These are phyloP conservation scores for Rhynchonema sp. DNA, from an alignment of 2,888 invertebrate species.

Conservation along the genomic window DNA sequence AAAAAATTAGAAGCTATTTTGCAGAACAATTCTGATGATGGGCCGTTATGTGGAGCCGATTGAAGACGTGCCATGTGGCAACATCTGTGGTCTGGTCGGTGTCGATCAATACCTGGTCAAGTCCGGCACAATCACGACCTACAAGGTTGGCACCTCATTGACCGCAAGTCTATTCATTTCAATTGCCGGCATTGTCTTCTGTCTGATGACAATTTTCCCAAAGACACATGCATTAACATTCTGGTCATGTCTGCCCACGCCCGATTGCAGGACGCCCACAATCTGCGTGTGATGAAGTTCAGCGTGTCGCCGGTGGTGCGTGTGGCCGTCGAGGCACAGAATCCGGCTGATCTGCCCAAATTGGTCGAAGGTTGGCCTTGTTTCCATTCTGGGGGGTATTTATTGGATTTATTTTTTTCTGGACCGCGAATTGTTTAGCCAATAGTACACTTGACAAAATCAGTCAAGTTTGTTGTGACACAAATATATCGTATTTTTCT, in stretches of 20 bases:
- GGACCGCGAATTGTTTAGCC: too few species aligned
- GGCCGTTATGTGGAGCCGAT: conserved; percentile 98
- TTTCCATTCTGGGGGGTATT: background rate
- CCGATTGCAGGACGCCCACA: conserved; percentile 99
- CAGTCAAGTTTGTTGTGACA: too few species aligned
- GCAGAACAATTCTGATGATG: conserved; percentile 96
- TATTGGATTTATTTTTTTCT: background rate
- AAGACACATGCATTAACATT: too few species aligned
- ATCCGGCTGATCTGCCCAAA: conserved; percentile 95
- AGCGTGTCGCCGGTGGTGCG: conserved; percentile 97
- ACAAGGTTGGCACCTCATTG: too few species aligned
- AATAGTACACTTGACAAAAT: too few species aligned
- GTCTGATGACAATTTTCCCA: too few species aligned
- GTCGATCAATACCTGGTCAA: conserved; percentile 98
- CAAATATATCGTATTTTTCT: too few species aligned
- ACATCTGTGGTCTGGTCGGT: conserved; percentile 98
- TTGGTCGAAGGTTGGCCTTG: conserved; percentile 50
- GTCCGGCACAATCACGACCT: conserved; percentile 96
- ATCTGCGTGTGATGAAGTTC: conserved; percentile 99
- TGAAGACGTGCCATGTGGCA: conserved; percentile 95
- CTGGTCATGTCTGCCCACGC: too few species aligned
- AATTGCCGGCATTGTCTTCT: too few species aligned
- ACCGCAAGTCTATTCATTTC: too few species aligned
- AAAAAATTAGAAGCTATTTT: too few species aligned
- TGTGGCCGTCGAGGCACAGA: conserved; percentile 97